Percentiles rank a stretch among this genome's conserved stretches.
phyloP scores from a whole-genome alignment of 2,888 invertebrate species.

The Dermolepida albohirtum region DNA sequence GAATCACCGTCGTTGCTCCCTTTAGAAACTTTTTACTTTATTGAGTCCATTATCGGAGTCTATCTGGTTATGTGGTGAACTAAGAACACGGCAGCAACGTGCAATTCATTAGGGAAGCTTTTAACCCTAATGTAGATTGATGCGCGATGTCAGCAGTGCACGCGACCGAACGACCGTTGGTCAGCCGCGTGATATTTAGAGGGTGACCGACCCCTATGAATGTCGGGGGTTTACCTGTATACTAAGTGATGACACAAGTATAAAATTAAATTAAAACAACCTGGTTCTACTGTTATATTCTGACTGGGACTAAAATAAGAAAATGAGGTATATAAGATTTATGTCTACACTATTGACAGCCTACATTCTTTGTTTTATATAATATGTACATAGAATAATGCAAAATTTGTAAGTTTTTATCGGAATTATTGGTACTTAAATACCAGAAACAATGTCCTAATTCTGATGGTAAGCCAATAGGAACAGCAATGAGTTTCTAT shows the following conservation, averaged over 20 bases:
- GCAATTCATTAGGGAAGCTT: slow-evolving; percentile 66
- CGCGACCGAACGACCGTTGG: slow-evolving; percentile 54
- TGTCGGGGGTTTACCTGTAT: slow-evolving; percentile 46
- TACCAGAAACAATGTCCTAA: too few species aligned
- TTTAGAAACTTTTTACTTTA: slow-evolving; percentile 46
- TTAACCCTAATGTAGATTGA: slow-evolving; percentile 66
- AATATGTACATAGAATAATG: too few species aligned
- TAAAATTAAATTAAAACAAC: slow-evolving; percentile 48
- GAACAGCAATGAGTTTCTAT: too few species aligned
- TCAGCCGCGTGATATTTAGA: slow-evolving; percentile 46
- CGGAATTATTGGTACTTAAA: too few species aligned
- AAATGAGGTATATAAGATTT: too few species aligned
- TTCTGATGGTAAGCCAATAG: too few species aligned
- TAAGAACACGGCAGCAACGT: slow-evolving; percentile 51
- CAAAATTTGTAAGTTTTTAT: too few species aligned
- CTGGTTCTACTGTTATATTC: neutral
- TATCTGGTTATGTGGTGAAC: slow-evolving; percentile 44
- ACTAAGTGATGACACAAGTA: slow-evolving; percentile 51
- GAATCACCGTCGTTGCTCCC: slow-evolving; percentile 24
- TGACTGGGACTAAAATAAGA: neutral
- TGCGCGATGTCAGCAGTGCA: slow-evolving; percentile 58
- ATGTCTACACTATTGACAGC: too few species aligned
- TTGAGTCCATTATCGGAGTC: slow-evolving; percentile 49
- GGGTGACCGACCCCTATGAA: slow-evolving; percentile 41
- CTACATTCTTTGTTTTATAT: too few species aligned